Percentiles rank a stretch among this genome's conserved stretches.
Evolutionary conservation across 1,140 invertebrate genomes (phyloP).

Genomic region (Pantala flavescens): DNA sequence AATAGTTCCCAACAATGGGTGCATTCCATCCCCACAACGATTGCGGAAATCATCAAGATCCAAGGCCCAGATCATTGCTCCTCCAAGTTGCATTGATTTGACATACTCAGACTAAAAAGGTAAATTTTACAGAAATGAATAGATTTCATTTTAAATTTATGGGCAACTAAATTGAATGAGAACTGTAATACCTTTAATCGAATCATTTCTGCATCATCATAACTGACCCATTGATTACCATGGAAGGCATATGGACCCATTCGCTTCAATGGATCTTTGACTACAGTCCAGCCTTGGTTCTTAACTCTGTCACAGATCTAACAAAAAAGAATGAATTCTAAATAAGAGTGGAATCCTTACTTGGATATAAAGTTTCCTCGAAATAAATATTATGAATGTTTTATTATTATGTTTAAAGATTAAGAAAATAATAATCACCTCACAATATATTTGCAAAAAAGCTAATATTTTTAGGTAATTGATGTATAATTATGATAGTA

Average conservation of each 20-base stretch:
- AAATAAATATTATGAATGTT: slow-evolving; percentile 17
- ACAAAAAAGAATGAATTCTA: background rate
- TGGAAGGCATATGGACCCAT: slow-evolving; percentile 82
- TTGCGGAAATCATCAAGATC: slow-evolving; percentile 47
- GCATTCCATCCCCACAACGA: slow-evolving; percentile 55
- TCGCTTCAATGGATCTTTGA: slow-evolving; percentile 57
- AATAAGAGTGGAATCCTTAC: background rate
- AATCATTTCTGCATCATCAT: slow-evolving; percentile 71
- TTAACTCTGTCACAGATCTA: slow-evolving; percentile 70
- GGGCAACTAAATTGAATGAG: slow-evolving; percentile 11
- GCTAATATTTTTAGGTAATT: no score
- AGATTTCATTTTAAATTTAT: background rate
- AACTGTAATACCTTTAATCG: slow-evolving; percentile 46
- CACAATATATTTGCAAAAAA: no score
- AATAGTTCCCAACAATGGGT: slow-evolving; percentile 62
- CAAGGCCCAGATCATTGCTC: slow-evolving; percentile 84
- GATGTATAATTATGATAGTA: no score
- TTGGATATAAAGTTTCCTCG: background rate
- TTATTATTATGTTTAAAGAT: slow-evolving; percentile 25
- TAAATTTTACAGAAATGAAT: background rate
- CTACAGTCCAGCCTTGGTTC: slow-evolving; percentile 64
- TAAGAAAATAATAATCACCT: no score
- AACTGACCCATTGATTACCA: slow-evolving; percentile 81
- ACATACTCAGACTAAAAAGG: slow-evolving; percentile 50
- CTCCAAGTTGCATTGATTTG: slow-evolving; percentile 62